phyloP scores from a whole-genome alignment of 2,888 invertebrate genomes.

The Arctia plantaginis region DNA sequence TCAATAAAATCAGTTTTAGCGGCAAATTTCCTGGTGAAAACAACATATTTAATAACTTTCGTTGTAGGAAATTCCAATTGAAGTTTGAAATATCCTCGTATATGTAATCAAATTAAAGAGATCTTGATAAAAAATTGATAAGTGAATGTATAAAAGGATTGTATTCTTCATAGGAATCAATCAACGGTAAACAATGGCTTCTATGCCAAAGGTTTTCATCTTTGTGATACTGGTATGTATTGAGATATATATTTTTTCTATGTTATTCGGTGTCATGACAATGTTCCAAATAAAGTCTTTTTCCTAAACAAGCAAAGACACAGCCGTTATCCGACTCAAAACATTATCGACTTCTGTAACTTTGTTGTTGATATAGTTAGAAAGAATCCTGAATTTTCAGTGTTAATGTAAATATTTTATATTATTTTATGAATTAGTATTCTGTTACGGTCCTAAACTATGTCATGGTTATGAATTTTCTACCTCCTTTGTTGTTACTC shows the following conservation, averaged over 20 bases:
- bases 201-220: conserved; percentile 24
- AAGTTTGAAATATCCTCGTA: conserved; percentile 57
- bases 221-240: conserved; percentile 36
- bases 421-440: background rate
- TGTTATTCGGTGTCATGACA: background rate
- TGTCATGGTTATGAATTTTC: background rate
- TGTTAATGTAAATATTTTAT: background rate
- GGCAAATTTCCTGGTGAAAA: conserved; percentile 22
- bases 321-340: background rate
- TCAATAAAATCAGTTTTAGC: background rate
- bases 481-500: background rate
- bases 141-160: conserved; percentile 34
- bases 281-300: background rate
- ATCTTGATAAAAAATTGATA: conserved; percentile 41
- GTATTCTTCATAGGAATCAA: conserved; percentile 17
- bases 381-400: background rate
- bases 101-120: conserved; percentile 43
- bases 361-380: too few relatives aligned
- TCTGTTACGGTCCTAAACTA: background rate
- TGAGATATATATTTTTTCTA: background rate
- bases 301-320: background rate
- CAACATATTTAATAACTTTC: conserved; percentile 28
- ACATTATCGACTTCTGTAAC: background rate
- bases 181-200: conserved; percentile 36
- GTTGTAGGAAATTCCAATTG: conserved; percentile 56